Evolutionary conservation across 2,888 invertebrate genomes (phyloP), one percentile per base, ranked within the genome.

Genomic region (Drosophila nr. perissopoda): DNA sequence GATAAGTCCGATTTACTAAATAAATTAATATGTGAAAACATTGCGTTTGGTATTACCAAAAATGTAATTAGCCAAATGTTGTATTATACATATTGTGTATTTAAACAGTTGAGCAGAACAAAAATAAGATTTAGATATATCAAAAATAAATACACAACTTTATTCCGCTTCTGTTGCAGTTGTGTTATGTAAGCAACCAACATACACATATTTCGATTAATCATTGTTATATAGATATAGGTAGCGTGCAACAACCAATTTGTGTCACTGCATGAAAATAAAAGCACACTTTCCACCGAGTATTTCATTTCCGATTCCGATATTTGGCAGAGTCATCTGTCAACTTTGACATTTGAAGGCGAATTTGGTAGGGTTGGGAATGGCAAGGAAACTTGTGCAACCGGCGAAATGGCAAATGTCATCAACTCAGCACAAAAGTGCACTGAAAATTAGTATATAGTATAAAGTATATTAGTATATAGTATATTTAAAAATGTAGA

Each of bases 311-410:
- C 42, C 64, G 49, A 59, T 49, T 65, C 25, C 33, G 58, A 45
- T 69, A 21, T 67, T 68, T 54, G 59, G 38, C 59, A 29, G 18
- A 49, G 54, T 60, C 66, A 51, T 79, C 67, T 52, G 54, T 72
- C 65, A 87, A 83, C 85, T 89, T 73, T 89, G 85, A 76, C 87
- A 89, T 85, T 85, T 89, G 10, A 38, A n/a, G 34, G n/a, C 38
- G 5, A 18, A 31, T n/a, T 11, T 25, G 29, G 8, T 16, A 4
- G 13, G 29, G 0, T 38, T n/a, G 38, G 29, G 8, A 38, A 16
- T 48, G 36, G 62, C 52, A 42, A n/a, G 29, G 11, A 13, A 4
- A 18, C 11, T 33, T 38, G 48, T 51, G 45, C 25, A 52, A n/a
- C 40, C 31, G 56, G 25, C 38, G n/a, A 83, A 86, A 88, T 76